A percentile compares a stretch with the other conserved stretches of the same genome.
phyloP scores from a whole-genome alignment of 2,113 vertebrate genomes.

The Hippoglossus stenolepis region DNA sequence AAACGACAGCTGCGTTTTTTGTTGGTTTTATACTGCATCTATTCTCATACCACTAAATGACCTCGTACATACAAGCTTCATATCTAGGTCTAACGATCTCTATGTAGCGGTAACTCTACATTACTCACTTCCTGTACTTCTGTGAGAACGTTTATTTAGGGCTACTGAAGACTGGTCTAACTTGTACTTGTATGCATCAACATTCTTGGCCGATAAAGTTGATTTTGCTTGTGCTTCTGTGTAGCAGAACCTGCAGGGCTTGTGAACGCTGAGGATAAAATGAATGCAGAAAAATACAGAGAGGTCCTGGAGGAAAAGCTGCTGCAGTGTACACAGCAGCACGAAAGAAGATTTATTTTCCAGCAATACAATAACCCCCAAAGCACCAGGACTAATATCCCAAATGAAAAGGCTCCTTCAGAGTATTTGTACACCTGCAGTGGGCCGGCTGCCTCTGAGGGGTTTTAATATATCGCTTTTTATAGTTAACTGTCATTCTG shows the following conservation, averaged over 20 bases:
- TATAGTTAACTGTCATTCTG: not conserved
- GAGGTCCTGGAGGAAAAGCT: conserved; percentile 17
- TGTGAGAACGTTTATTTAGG: too few species aligned
- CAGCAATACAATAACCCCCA: conserved; percentile 9
- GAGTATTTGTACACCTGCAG: conserved; percentile 17
- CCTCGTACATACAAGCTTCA: too few species aligned
- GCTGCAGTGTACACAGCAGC: conserved; percentile 17
- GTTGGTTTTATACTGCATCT: too few species aligned
- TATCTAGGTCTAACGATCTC: too few species aligned
- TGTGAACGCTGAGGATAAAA: conserved; percentile 7
- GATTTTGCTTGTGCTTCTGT: conserved; percentile 5
- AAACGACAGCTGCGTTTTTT: too few species aligned
- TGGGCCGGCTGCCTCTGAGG: not conserved
- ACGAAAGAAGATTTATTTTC: conserved; percentile 39
- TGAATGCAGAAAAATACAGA: conserved; percentile 31
- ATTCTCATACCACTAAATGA: too few species aligned
- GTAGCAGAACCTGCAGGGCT: conserved; percentile 18
- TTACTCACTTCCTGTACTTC: too few species aligned
- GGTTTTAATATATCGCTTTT: not conserved
- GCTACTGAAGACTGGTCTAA: too few species aligned
- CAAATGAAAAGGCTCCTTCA: conserved; percentile 17
- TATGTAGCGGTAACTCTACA: too few species aligned
- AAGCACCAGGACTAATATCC: conserved; percentile 1
- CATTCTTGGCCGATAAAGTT: not conserved
- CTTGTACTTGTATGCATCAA: not conserved